phyloP scores from a whole-genome alignment of 2,888 invertebrate genomes.

The Caenorhabditis japonica region DNA sequence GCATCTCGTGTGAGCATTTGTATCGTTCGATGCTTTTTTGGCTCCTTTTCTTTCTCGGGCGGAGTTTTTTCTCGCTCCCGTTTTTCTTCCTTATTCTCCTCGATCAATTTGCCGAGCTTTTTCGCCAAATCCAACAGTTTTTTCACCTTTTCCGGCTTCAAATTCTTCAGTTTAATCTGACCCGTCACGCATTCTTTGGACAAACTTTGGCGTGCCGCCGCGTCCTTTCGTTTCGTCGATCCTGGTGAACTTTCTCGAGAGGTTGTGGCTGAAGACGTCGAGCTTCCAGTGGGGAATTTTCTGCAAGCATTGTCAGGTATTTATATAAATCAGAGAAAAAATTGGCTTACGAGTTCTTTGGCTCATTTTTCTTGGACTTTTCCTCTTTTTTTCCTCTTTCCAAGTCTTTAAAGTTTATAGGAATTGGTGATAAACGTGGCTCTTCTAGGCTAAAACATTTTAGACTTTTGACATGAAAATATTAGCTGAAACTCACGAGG shows the following conservation, averaged over 20 bases:
- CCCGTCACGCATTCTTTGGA: too few species aligned
- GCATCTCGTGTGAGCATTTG: slow-evolving; percentile 10
- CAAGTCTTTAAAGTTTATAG: slow-evolving; percentile 1
- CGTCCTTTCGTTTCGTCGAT: not conserved
- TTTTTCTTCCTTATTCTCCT: not conserved
- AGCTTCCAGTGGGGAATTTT: slow-evolving; percentile 17
- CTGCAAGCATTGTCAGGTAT: too few species aligned
- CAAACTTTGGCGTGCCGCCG: too few species aligned
- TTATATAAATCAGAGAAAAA: too few species aligned
- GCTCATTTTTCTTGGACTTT: slow-evolving; percentile 11
- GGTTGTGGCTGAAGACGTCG: slow-evolving; percentile 19
- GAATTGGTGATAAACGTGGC: slow-evolving; percentile 32
- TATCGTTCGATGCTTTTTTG: slow-evolving; percentile 9
- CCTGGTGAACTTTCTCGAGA: slow-evolving; percentile 10
- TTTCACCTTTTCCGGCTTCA: slow-evolving; percentile 19
- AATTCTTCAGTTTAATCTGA: not conserved
- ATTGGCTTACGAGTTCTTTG: too few species aligned
- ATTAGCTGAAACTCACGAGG: slow-evolving; percentile 12
- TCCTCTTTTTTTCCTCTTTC: not conserved
- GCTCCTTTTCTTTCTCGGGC: not conserved
- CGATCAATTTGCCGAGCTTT: slow-evolving; percentile 9
- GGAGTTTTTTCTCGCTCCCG: not conserved
- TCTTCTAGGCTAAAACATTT: slow-evolving; percentile 32
- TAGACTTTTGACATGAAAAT: not conserved
- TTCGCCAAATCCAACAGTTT: slow-evolving; percentile 34